These are phyloP conservation scores for Busseola fusca DNA, from an alignment of 2,888 invertebrate species.

Conservation along the genomic window DNA sequence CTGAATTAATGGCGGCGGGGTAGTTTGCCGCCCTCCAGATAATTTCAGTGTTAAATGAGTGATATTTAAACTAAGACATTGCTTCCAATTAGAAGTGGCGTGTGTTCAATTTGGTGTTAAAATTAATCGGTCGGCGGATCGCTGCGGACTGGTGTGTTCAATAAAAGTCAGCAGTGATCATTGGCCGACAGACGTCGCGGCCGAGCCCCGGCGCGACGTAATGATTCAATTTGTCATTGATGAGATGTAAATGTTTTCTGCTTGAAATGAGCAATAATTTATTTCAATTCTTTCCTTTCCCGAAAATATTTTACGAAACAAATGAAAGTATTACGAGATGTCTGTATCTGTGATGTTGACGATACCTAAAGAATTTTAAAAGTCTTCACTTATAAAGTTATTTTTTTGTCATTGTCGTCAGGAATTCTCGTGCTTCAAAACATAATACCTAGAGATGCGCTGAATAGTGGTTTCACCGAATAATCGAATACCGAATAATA, in stretches of 20 bases:
- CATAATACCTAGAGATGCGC: neutral
- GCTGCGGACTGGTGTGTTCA: slow-evolving; percentile 27
- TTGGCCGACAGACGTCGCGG: slow-evolving; percentile 12
- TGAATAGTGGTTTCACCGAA: too few species aligned
- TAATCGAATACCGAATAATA: too few species aligned
- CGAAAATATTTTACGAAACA: slow-evolving; percentile 3
- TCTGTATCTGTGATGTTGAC: neutral
- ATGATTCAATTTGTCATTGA: slow-evolving; percentile 48
- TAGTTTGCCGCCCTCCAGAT: slow-evolving; percentile 72
- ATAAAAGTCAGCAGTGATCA: slow-evolving; percentile 51
- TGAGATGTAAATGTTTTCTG: slow-evolving; percentile 28
- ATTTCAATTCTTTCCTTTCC: neutral
- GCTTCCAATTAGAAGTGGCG: slow-evolving; percentile 66
- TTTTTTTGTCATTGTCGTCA: neutral
- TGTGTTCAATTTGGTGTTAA: slow-evolving; percentile 62
- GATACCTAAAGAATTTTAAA: neutral
- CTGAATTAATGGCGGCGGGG: slow-evolving; percentile 72
- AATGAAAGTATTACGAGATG: neutral
- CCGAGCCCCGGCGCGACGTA: neutral
- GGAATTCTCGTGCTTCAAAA: neutral
- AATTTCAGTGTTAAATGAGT: slow-evolving; percentile 73
- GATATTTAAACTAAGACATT: slow-evolving; percentile 71
- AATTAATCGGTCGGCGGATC: slow-evolving; percentile 52
- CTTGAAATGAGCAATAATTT: neutral
- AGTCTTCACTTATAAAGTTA: neutral